Evolutionary conservation across 2,888 invertebrate genomes (phyloP), one percentile per base, ranked within the genome.

Genomic region (Hyposoter didymator): DNA sequence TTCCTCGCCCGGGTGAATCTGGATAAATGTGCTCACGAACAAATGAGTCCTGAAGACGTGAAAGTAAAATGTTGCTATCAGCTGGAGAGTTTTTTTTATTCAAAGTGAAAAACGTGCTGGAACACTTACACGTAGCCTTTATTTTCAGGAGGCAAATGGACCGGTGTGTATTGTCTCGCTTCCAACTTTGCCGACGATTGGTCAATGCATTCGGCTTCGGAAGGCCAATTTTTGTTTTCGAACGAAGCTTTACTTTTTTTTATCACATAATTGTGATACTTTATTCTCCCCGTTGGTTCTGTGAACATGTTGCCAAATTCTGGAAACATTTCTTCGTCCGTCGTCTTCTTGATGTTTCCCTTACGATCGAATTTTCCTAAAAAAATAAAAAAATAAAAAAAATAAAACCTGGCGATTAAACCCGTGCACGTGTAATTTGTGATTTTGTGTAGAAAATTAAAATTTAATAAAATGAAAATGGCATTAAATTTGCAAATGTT

Each of bases 101-200:
- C 14, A 14, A 28, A 10, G 2, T 6, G 1, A 6, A 59, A 28
- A 59, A 28, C 1, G 0, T 28, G 5, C 59, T 14, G 6, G 1
- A 59, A 28, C 14, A 94, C 95, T 95, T 94, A 97, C 97, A 95
- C 95, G 92, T 96, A 96, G 80, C 97, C 97, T 92, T 97, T 97
- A 92, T 97, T 97, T 93, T 97, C 97, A 79, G 97, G 96, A 0
- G 97, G 96, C 90, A 97, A 93, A 94, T 96, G 97, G 19, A 96
- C 95, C 17, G 96, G 96, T 75, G 96, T 95, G 87, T 96, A 91
- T 82, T 89, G 88, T 47, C 89, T 90, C 17, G 88, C 88, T 66
- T 91, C 89, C 12, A 80, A 76, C 5, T 87, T 35, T 35, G 88
- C 81, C 35, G 88, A 79, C 69, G 87, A 85, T 59, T 88, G 88